Evolutionary conservation across 2,113 vertebrate genomes (phyloP), one percentile per base, ranked within the genome.

Genomic region (Cheilinus undulatus): DNA sequence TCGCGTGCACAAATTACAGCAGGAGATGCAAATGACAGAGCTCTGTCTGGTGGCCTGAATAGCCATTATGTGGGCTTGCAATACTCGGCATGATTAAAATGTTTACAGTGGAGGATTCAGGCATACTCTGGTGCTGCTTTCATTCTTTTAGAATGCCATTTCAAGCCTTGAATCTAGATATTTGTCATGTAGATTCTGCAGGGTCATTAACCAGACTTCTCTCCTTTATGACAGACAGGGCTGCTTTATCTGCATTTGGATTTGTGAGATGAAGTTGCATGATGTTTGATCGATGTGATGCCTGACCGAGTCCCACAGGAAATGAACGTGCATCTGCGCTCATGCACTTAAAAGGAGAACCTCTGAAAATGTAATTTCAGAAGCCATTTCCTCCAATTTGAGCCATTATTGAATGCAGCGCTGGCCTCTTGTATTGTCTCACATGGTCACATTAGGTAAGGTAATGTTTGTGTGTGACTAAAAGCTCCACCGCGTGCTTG

Each of bases 331-430:
- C 70, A 57, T 67, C 57, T 64, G 30, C 71, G 48, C 72, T 19
- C 66, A 9, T 65, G 83, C 65, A 72, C 83, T 89, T 84, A 82
- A 80, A 90, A 86, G 43, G 65, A 73, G 73, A 80, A 70, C 62
- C 65, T 78, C 63, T 59, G 70, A 85, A 90, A 91, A 90, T 91
- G 71, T 83, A 80, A 91, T 91, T 93, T 88, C 82, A 91, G 80
- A 93, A 86, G 7, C 87, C 87, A 92, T 91, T 93, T 93, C 89
- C 88, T 90, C 68, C 82, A 82, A 87, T 93, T 87, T 83, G 76
- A 76, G 74, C 49, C 49, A 57, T 91, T 90, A 91, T 86, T 86
- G 80, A 83, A 84, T 86, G 85, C 69, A 70, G 68, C 0, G 48
- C 64, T 48, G 58, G 73, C 80, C 77, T 53, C 17, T 75, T 38